Percentiles rank a stretch among this genome's conserved stretches.
These are phyloP conservation scores for Buphagus erythrorhynchus DNA, from an alignment of 2,797 vertebrate genomes.

Conservation along the genomic window DNA sequence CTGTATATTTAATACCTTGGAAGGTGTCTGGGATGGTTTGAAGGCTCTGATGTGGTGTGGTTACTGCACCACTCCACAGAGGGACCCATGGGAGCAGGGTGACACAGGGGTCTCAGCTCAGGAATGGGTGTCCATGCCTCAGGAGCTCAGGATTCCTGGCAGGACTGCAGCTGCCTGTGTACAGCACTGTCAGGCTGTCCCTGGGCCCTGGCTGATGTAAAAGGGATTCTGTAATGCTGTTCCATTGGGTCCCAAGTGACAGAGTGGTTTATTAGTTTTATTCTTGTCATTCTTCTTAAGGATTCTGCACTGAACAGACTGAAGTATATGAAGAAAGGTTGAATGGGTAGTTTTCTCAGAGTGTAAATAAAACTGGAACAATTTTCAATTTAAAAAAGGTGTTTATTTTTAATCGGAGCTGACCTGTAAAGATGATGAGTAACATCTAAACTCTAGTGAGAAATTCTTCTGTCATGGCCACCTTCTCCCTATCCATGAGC, in stretches of 20 bases:
- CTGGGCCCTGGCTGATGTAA: not conserved
- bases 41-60: not conserved
- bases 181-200: not conserved
- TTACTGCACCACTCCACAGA: too few relatives aligned
- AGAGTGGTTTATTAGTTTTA: not conserved
- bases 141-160: not conserved
- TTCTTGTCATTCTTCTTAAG: not conserved
- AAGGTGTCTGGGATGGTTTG: not conserved
- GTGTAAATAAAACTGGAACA: not conserved
- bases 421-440: not conserved
- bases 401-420: not conserved
- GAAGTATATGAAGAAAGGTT: not conserved
- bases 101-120: not conserved
- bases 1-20: not conserved
- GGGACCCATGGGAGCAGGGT: rapidly evolving
- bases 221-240: not conserved
- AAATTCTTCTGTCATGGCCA: not conserved
- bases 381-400: not conserved
- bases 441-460: not conserved
- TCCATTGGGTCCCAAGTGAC: not conserved
- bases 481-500: not conserved
- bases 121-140: rapidly evolving
- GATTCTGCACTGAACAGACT: not conserved
- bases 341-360: not conserved
- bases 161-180: not conserved